These are phyloP conservation scores for Cyprinodon brontotheroides DNA, from an alignment of 2,113 vertebrate genomes.

Conservation along the genomic window DNA sequence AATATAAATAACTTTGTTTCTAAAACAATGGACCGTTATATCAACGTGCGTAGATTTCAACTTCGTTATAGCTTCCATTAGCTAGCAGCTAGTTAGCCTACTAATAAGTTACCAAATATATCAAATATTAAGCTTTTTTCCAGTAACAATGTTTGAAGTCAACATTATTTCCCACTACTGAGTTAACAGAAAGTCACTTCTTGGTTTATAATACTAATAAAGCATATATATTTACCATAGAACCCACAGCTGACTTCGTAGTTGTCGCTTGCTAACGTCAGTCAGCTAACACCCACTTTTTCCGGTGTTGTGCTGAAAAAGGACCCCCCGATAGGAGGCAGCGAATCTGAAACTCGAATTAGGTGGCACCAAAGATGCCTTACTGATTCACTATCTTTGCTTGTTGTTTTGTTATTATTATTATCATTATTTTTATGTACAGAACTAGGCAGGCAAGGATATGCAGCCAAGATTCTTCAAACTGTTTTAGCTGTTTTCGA, in stretches of 20 bases:
- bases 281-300: slow-evolving; percentile 74
- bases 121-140: not conserved
- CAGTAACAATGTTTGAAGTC: too few relatives aligned
- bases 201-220: not conserved
- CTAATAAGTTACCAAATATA: not conserved
- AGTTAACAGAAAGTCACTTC: accelerated
- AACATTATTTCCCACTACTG: not conserved
- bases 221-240: slow-evolving; percentile 77
- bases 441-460: too few relatives aligned
- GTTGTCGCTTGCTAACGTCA: slow-evolving; percentile 69
- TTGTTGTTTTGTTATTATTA: too few relatives aligned
- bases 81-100: not conserved
- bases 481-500: too few relatives aligned
- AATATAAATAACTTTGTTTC: not conserved
- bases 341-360: not conserved
- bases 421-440: too few relatives aligned
- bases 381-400: too few relatives aligned
- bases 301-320: slow-evolving; percentile 41
- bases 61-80: not conserved
- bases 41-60: not conserved
- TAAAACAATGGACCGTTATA: not conserved
- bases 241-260: slow-evolving; percentile 73
- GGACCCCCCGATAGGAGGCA: not conserved
- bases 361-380: not conserved
- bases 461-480: too few relatives aligned